Conservation (phyloP, 2,888 invertebrate genomes). For the Hyppa rectilinea region DNA sequence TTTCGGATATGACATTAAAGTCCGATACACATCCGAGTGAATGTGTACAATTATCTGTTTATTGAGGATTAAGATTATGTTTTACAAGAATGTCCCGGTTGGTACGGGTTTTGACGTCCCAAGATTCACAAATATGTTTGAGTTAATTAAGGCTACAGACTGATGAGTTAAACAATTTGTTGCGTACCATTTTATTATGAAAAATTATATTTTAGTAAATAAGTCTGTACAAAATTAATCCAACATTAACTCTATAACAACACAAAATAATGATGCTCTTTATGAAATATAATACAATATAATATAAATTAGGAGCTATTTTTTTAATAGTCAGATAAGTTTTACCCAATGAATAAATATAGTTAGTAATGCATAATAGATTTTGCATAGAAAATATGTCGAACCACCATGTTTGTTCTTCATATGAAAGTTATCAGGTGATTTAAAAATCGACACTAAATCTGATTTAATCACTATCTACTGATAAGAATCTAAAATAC, state of each 20-base stretch:
- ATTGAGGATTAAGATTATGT: conserved; percentile 35
- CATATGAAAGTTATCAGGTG: too few relatives aligned
- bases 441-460: too few relatives aligned
- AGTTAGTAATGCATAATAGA: too few relatives aligned
- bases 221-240: background rate
- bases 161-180: conserved; percentile 3
- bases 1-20: conserved; percentile 44
- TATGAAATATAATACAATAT: too few relatives aligned
- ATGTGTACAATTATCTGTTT: conserved; percentile 42
- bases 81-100: conserved; percentile 27
- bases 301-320: too few relatives aligned
- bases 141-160: conserved; percentile 2
- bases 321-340: too few relatives aligned
- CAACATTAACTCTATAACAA: background rate
- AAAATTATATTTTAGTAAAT: too few relatives aligned
- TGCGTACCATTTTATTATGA: conserved; percentile 2
- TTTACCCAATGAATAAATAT: too few relatives aligned
- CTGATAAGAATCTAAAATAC: conserved; percentile 52
- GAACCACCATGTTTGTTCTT: too few relatives aligned
- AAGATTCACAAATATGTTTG: background rate
- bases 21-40: conserved; percentile 29
- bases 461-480: conserved; percentile 38
- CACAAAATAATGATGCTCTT: conserved; percentile 2
- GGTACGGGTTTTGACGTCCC: conserved; percentile 28
- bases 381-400: too few relatives aligned